Evolutionary conservation across 2,113 vertebrate genomes (phyloP), one percentile per base, ranked within the genome.

Genomic region (Gymnorhina tibicen): DNA sequence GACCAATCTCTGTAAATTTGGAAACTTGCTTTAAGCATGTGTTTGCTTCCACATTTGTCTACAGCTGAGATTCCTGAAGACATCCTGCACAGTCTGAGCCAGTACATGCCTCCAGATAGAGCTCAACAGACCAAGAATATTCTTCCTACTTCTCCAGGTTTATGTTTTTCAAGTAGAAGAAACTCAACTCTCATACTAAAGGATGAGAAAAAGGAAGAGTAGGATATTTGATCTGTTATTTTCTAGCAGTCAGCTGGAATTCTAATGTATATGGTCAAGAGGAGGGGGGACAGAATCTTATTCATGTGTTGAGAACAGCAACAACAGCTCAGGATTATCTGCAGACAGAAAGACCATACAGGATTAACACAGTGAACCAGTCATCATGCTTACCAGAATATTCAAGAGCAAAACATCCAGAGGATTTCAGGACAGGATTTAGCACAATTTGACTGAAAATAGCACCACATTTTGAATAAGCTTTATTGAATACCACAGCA

Each of bases 251-350:
- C 66, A 76, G 52, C 8, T 92, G 55, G 69, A 95, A 94, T 75
- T 92, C 58, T 79, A 92, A 91, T 41, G 30, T 67, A 64, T 83
- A 47, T 67, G 70, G 86, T 72, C 44, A 82, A 93, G 32, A 63
- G 56, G 60, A 75, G 23, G 26, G 46, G 62, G 62, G 10, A n/a
- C 55, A 92, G 75, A 87, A 81, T 91, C 85, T 90, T 85, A 95
- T 84, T 97, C 87, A 87, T 93, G 87, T 79, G 93, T 92, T 82
- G 85, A 91, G 84, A 91, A 58, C 91, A 91, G 64, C 84, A 91
- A 95, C 42, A 96, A 50, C 80, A 96, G 85, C 89, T 97, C 82
- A 86, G 97, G 93, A 96, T 95, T 97, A 97, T 91, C 77, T 88
- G 87, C 89, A 95, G 95, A 95, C 92, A 91, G 95, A 91, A 91